Conservation (phyloP, 1,140 invertebrate species). For the Magallana angulata region DNA sequence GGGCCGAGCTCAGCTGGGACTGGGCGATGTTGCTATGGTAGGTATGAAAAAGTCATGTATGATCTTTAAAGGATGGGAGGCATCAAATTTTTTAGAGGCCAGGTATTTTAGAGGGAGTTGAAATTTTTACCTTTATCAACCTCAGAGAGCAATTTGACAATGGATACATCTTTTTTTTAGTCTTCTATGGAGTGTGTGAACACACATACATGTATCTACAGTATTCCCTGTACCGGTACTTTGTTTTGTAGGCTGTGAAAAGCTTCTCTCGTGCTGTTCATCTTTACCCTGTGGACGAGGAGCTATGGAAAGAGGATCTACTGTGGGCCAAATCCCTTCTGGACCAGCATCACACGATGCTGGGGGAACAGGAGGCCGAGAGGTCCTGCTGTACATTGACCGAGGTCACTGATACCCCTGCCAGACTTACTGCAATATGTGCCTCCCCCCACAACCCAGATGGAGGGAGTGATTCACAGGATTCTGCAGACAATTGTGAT, state of each 20-base stretch:
- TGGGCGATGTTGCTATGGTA: conserved; percentile 79
- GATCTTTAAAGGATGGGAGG: too few species aligned
- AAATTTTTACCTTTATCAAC: too few species aligned
- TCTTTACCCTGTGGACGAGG: conserved; percentile 75
- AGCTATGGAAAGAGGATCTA: conserved; percentile 80
- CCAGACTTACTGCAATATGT: conserved; percentile 47
- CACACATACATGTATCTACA: neutral
- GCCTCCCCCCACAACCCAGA: neutral
- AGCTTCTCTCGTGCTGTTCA: conserved; percentile 79
- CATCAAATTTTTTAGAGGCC: too few species aligned
- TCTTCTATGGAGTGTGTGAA: too few species aligned
- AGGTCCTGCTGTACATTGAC: neutral
- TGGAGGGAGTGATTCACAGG: too few species aligned
- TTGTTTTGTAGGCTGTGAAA: conserved; percentile 74
- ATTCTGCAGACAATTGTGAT: neutral
- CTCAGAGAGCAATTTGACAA: too few species aligned
- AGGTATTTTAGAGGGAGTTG: too few species aligned
- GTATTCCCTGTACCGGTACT: neutral
- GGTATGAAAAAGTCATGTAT: neutral
- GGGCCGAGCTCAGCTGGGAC: conserved; percentile 78
- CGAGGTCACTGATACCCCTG: conserved; percentile 20
- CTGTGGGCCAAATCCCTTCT: conserved; percentile 68
- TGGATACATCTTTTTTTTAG: too few species aligned
- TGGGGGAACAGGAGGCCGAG: conserved; percentile 18
- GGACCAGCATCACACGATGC: conserved; percentile 50